Percentiles rank a stretch among this genome's conserved stretches.
Conservation (phyloP, 2,113 vertebrate species). For the Cyphomyrus plagiostoma region DNA sequence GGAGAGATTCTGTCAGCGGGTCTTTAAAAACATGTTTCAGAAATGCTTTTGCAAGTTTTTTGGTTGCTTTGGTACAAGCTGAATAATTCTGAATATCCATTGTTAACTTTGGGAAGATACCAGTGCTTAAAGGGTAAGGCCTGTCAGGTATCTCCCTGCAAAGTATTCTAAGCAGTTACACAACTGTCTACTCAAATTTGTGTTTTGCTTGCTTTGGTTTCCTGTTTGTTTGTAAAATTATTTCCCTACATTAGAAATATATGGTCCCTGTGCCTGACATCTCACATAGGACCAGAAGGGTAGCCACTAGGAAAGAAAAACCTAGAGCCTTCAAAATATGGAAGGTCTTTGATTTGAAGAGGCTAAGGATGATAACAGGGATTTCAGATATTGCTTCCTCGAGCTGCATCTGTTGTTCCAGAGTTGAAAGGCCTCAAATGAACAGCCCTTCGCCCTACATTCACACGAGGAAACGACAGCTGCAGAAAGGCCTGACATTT, state of each 20-base stretch:
- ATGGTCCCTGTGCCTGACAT: not conserved
- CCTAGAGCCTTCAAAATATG: not conserved
- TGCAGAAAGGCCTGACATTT: not conserved
- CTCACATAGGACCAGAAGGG: not conserved
- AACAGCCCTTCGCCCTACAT: not conserved
- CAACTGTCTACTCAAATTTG: not conserved
- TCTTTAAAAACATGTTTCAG: not conserved
- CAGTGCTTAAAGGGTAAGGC: not conserved
- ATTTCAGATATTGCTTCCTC: not conserved
- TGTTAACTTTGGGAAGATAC: not conserved
- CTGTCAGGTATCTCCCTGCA: not conserved
- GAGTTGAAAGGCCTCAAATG: not conserved
- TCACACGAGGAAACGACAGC: conserved; percentile 2
- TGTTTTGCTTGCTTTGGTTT: not conserved
- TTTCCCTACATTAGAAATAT: not conserved
- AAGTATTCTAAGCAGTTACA: not conserved
- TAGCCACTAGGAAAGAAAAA: not conserved
- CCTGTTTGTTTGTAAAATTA: not conserved
- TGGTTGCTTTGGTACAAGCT: not conserved
- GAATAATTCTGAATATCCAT: not conserved
- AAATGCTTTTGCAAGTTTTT: not conserved
- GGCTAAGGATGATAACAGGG: not conserved
- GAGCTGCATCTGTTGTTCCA: not conserved
- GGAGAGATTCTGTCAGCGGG: not conserved
- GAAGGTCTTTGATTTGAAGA: not conserved